These are phyloP conservation scores for Hormaphis cornu DNA, from an alignment of 1,140 invertebrate species.

Conservation along the genomic window DNA sequence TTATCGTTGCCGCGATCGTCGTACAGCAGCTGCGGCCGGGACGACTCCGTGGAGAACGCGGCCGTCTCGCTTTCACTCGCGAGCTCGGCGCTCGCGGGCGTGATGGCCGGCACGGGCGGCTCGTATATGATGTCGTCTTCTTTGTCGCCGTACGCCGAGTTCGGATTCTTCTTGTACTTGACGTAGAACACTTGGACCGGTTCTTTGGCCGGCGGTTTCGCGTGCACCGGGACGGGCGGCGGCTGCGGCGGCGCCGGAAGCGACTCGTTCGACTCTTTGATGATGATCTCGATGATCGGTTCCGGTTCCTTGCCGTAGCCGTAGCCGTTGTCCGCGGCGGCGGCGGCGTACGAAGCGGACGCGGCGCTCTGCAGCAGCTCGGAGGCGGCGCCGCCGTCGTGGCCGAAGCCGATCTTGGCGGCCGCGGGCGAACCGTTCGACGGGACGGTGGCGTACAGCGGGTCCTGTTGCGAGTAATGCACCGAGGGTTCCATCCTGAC, in stretches of 20 bases:
- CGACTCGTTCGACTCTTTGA: constrained; percentile 76
- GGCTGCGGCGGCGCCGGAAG: constrained; percentile 55
- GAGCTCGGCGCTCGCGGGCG: constrained; percentile 46
- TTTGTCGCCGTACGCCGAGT: constrained; percentile 36
- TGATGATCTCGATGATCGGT: constrained; percentile 83
- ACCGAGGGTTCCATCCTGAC: constrained; percentile 70
- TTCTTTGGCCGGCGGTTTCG: constrained; percentile 44
- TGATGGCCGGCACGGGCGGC: constrained; percentile 60
- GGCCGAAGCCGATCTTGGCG: constrained; percentile 33
- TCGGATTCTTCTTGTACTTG: constrained; percentile 68
- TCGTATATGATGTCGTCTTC: constrained; percentile 61
- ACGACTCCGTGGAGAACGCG: neutral
- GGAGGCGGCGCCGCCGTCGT: constrained; percentile 6
- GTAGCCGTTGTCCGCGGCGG: neutral
- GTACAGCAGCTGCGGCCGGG: neutral
- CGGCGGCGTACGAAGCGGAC: constrained; percentile 38
- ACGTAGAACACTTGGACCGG: constrained; percentile 83
- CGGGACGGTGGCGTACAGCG: constrained; percentile 57
- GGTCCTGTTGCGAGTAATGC: constrained; percentile 67
- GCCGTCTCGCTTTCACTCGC: constrained; percentile 11
- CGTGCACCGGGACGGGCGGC: constrained; percentile 36
- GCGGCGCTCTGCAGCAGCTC: neutral
- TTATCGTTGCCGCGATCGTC: no score
- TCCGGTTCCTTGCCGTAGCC: constrained; percentile 57
- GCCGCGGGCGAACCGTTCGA: neutral